These are phyloP conservation scores for Apis cerana DNA, from an alignment of 1,140 invertebrate species.

Conservation along the genomic window DNA sequence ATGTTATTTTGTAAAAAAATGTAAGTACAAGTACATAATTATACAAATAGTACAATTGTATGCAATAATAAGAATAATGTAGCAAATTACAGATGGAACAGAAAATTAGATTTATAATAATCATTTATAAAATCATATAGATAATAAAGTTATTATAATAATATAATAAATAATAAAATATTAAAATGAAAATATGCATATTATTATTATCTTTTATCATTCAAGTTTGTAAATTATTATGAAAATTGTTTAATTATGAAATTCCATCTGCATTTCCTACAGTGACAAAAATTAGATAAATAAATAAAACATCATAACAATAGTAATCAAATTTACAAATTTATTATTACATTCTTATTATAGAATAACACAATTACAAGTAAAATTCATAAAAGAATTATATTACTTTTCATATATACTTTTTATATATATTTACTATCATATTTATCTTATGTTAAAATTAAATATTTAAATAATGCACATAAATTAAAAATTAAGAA, in stretches of 20 bases:
- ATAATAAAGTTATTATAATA: neutral
- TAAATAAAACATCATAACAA: conserved; percentile 58
- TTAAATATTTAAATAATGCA: neutral
- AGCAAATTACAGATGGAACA: conserved; percentile 58
- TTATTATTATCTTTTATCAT: neutral
- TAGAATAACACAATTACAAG: conserved; percentile 63
- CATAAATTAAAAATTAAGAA: neutral
- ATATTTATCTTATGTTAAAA: neutral
- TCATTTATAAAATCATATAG: neutral
- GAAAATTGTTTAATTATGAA: neutral
- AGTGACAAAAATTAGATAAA: conserved; percentile 60
- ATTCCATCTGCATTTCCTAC: conserved; percentile 64
- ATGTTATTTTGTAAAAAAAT: conserved; percentile 41
- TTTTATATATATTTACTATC: neutral
- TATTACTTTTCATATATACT: neutral
- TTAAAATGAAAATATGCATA: neutral
- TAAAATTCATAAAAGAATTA: conserved; percentile 22
- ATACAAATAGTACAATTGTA: conserved; percentile 55
- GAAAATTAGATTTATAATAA: conserved; percentile 14
- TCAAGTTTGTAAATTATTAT: neutral
- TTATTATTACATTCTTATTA: conserved; percentile 50
- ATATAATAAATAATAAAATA: neutral
- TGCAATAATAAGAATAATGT: conserved; percentile 37
- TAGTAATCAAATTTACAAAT: conserved; percentile 46
- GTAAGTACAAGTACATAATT: conserved; percentile 57